Base-by-base conservation (phyloP, 2,113 vertebrate species). In the Erythrocercus mccallii region DNA sequence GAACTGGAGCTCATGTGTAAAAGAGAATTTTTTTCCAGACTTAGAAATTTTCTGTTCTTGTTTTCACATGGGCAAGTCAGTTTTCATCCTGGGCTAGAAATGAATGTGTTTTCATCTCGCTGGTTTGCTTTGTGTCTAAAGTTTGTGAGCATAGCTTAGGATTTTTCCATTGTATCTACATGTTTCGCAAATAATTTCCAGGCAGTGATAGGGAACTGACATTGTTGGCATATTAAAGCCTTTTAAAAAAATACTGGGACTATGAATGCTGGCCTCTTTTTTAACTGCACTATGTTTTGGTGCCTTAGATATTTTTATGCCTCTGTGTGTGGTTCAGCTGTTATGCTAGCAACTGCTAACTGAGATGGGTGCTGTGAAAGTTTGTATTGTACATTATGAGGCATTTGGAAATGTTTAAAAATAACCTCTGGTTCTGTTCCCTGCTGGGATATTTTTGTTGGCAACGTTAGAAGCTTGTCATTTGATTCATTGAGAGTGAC, bases 401-500 rank as follows among this genome's bases (percentile, higher is more conserved):
- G 94, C 94, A 95, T 92, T 96, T 97, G 96, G 88, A 90, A 97
- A 94, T 70, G 92, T 98, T 98, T 99, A 99, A 98, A 99, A 99
- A 99, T 99, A 99, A 98, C 97, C 69, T 81, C 91, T 92, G 96
- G 72, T 97, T 98, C 98, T 98, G 93, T 96, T 97, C 97, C 98
- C 97, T 98, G 96, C 98, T 97, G 98, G 98, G 98, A 97, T 97
- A 98, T 99, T 98, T 99, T 98, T 98, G 98, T 98, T 98, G 98
- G 97, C 96, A 24, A 45, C 81, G 54, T 97, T 96, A 97, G 96
- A 97, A 96, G 94, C 81, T 94, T 98, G 98, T 98, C 98, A 99
- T 99, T 98, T 98, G 98, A 98, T 98, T 98, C 97, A 97, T 97
- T 96, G 96, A 94, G 96, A 80, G 94, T 77, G 71, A 83, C 97